phyloP scores from a whole-genome alignment of 2,888 invertebrate species.

The Stenchaetothrips biformis region DNA sequence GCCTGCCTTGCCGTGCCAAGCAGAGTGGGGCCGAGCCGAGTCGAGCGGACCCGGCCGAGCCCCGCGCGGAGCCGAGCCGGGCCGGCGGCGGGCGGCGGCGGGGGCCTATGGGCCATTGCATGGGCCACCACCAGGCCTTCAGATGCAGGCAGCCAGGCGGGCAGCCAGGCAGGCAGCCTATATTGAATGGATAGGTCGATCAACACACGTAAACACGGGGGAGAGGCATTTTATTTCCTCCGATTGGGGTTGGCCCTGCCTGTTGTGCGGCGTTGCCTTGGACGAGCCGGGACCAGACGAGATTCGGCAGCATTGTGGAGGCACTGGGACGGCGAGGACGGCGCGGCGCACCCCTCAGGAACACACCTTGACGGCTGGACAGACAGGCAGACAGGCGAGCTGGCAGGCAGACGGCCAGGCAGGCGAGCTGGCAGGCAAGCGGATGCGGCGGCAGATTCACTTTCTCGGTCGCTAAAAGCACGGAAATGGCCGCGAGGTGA shows the following conservation, averaged over 20 bases:
- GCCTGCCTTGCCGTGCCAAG: not conserved
- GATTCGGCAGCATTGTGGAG: not conserved
- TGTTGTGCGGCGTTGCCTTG: no score
- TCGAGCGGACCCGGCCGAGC: not conserved
- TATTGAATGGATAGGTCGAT: conserved; percentile 21
- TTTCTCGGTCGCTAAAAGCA: no score
- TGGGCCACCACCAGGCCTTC: not conserved
- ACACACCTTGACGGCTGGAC: no score
- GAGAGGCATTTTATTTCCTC: conserved; percentile 17
- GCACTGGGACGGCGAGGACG: not conserved
- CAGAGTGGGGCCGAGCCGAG: not conserved
- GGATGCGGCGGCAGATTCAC: no score
- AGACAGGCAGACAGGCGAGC: no score
- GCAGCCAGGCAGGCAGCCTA: not conserved
- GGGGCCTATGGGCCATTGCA: not conserved
- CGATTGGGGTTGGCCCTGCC: not conserved
- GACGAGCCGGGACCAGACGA: not conserved
- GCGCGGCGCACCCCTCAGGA: no score
- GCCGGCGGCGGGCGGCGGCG: not conserved
- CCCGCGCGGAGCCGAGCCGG: not conserved
- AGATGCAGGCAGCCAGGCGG: conserved; percentile 12
- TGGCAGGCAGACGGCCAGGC: no score
- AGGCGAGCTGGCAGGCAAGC: no score
- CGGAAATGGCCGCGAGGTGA: no score
- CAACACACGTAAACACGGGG: conserved; percentile 13